Conservation (phyloP, 2,797 vertebrate genomes). For the Cetoscarus ocellatus region DNA sequence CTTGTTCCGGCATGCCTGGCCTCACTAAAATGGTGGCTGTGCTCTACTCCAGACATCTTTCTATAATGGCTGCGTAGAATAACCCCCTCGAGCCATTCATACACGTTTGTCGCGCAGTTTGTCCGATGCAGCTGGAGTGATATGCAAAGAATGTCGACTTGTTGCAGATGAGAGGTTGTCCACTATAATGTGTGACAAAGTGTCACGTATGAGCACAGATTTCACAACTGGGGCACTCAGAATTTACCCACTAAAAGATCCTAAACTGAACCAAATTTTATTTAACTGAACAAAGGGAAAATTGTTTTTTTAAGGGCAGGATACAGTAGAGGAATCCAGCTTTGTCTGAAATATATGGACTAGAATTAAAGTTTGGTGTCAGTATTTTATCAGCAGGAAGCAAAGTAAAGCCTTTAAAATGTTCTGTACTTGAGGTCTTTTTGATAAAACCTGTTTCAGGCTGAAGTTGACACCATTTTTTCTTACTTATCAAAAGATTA, state of each 20-base stretch:
- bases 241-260: background rate
- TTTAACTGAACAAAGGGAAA: too few species aligned
- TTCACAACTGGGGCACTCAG: conserved; percentile 2
- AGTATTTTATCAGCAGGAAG: too few species aligned
- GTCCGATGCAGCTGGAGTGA: conserved; percentile 32
- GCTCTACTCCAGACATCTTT: conserved; percentile 69
- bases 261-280: background rate
- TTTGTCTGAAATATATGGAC: too few species aligned
- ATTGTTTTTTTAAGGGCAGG: too few species aligned
- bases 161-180: conserved; percentile 17
- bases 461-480: too few species aligned
- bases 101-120: conserved; percentile 43
- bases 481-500: too few species aligned
- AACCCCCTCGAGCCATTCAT: conserved; percentile 62
- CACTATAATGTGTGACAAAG: conserved; percentile 1
- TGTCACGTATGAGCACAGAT: background rate
- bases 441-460: too few species aligned
- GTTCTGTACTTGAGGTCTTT: too few species aligned
- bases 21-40: conserved; percentile 82
- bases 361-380: too few species aligned
- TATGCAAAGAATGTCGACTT: conserved; percentile 67
- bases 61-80: conserved; percentile 75
- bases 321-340: too few species aligned
- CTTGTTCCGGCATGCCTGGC: conserved; percentile 78
- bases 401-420: too few species aligned